Conservation (phyloP, 2,113 vertebrate genomes). For the Pituophis catenifer region DNA sequence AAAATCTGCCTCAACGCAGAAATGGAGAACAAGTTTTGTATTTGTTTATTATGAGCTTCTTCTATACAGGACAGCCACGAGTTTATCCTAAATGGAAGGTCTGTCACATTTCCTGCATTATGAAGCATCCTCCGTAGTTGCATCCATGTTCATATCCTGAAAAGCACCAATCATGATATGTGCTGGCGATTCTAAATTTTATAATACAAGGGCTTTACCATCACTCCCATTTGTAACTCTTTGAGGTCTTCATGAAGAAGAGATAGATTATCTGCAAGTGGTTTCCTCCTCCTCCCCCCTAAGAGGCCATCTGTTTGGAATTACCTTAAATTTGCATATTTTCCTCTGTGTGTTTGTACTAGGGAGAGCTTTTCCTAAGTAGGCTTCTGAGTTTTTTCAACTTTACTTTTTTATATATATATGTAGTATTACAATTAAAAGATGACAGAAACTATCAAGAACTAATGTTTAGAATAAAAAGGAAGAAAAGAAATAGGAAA, state of each 20-base stretch:
- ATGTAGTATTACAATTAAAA: neutral
- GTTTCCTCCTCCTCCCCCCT: rapidly evolving
- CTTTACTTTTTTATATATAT: neutral
- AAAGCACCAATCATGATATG: neutral
- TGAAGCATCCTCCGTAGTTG: neutral
- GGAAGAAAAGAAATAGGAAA: neutral
- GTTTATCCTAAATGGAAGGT: neutral
- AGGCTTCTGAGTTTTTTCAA: neutral
- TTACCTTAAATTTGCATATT: neutral
- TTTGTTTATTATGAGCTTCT: neutral
- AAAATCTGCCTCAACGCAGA: neutral
- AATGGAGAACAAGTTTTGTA: neutral
- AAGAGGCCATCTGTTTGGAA: neutral
- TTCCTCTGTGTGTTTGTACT: neutral
- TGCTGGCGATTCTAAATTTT: neutral
- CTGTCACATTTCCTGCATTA: neutral
- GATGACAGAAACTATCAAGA: neutral
- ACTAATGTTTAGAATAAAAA: neutral
- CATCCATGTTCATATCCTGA: neutral
- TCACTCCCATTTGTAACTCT: neutral
- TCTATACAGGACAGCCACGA: neutral
- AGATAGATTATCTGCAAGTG: neutral
- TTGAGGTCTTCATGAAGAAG: neutral
- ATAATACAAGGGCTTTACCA: neutral
- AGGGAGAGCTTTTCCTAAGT: neutral